A percentile compares a stretch with the other conserved stretches of the same genome.
phyloP scores from a whole-genome alignment of 2,888 invertebrate genomes.

The Flexamia atlantica region DNA sequence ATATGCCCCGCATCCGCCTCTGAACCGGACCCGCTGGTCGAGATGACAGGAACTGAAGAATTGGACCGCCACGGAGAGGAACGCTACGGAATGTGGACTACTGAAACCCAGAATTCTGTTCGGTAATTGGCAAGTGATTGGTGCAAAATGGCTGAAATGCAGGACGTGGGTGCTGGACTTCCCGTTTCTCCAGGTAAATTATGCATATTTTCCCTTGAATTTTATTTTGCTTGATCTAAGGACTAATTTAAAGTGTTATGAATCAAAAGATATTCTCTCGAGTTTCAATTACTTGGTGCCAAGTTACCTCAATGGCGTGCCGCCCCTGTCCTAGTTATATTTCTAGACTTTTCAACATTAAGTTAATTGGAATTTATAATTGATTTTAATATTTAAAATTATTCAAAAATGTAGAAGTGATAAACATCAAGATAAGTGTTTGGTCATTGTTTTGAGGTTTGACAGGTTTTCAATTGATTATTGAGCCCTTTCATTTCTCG shows the following conservation, averaged over 20 bases:
- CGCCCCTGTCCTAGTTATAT: slow-evolving; percentile 48
- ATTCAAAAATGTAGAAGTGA: neutral
- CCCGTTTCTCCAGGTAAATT: slow-evolving; percentile 68
- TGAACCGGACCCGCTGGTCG: neutral
- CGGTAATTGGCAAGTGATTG: slow-evolving; percentile 66
- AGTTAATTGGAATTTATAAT: slow-evolving; percentile 22
- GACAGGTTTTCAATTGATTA: neutral
- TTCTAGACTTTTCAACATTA: neutral
- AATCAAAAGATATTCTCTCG: neutral
- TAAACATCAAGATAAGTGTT: too few species aligned
- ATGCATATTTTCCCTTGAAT: neutral
- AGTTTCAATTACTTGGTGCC: neutral
- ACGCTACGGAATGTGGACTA: slow-evolving; percentile 2
- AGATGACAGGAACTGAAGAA: neutral
- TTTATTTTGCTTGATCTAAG: neutral
- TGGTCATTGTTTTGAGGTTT: neutral
- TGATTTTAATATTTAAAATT: neutral
- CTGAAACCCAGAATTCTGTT: slow-evolving; percentile 64
- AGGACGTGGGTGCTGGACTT: slow-evolving; percentile 67
- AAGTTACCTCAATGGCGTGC: neutral
- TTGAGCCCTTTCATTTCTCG: neutral
- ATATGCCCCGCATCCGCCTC: neutral
- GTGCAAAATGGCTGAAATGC: slow-evolving; percentile 70
- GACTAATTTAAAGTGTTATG: neutral
- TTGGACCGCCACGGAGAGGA: slow-evolving; percentile 36